Evolutionary conservation across 30 jellyfish, hydroid and myxozoan species (phyloP).

Genomic region (Turritopsis dohrnii): DNA sequence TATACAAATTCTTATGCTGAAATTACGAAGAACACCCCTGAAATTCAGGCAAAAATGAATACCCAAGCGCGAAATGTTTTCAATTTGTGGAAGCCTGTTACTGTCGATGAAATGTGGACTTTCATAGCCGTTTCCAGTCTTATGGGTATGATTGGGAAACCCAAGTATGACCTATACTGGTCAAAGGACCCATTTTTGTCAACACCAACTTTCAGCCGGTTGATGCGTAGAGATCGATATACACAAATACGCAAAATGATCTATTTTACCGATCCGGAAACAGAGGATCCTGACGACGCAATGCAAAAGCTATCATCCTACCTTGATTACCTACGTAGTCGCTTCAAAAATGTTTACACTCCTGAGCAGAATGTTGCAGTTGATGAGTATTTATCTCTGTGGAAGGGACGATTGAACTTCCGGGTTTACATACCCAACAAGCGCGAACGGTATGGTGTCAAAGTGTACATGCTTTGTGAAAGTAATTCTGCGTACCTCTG

Average conservation of each 20-base stretch:
- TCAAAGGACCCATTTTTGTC: not conserved
- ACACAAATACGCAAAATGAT: slow-evolving; percentile 10
- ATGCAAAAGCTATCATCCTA: not conserved
- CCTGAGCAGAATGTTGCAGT: not conserved
- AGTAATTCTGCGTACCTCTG: not conserved
- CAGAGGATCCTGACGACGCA: not conserved
- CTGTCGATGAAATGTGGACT: not conserved
- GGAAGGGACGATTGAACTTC: not conserved
- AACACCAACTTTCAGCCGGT: not conserved
- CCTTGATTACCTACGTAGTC: not conserved
- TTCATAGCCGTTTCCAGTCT: not conserved
- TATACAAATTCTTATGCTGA: not conserved
- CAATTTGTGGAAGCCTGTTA: not conserved
- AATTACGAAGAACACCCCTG: not conserved
- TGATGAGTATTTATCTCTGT: not conserved
- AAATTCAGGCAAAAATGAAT: not conserved
- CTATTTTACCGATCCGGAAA: not conserved
- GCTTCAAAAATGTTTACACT: not conserved
- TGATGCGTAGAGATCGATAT: not conserved
- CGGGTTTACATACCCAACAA: not conserved
- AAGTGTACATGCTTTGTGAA: not conserved
- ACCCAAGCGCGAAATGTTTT: too few species aligned
- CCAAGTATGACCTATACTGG: not conserved
- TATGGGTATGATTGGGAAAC: not conserved
- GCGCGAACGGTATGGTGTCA: not conserved